Conservation (phyloP, 2,113 vertebrate species). For the Rostratula benghalensis region DNA sequence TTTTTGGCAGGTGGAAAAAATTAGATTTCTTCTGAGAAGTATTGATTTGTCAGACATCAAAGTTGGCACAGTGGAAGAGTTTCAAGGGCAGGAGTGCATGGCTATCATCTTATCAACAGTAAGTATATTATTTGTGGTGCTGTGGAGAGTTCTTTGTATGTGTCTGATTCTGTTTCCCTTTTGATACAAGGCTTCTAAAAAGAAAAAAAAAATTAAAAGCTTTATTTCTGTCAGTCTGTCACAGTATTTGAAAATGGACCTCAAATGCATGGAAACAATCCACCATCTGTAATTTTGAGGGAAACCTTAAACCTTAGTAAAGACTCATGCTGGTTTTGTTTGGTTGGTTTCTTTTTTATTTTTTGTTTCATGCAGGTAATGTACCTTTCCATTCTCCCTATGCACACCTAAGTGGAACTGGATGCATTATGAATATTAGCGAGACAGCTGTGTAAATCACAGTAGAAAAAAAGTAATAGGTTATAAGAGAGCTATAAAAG, state of each 20-base stretch:
- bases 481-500: neutral
- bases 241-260: neutral
- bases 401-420: neutral
- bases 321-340: neutral
- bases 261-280: neutral
- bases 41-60: slow-evolving; percentile 87
- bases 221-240: neutral
- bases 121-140: slow-evolving; percentile 12
- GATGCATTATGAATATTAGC: neutral
- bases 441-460: neutral
- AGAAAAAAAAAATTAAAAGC: neutral
- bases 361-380: neutral
- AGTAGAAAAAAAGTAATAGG: neutral
- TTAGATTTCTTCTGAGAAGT: slow-evolving; percentile 83
- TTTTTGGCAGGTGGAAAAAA: slow-evolving; percentile 87
- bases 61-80: slow-evolving; percentile 97
- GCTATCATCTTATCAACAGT: slow-evolving; percentile 90
- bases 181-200: neutral
- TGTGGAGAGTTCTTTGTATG: neutral
- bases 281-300: neutral
- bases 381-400: neutral
- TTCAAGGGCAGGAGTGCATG: slow-evolving; percentile 91
- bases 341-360: too few species aligned
- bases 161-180: neutral
- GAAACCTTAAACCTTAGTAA: neutral